Evolutionary conservation across 2,113 vertebrate genomes (phyloP).

Genomic region (Piaya cayana): DNA sequence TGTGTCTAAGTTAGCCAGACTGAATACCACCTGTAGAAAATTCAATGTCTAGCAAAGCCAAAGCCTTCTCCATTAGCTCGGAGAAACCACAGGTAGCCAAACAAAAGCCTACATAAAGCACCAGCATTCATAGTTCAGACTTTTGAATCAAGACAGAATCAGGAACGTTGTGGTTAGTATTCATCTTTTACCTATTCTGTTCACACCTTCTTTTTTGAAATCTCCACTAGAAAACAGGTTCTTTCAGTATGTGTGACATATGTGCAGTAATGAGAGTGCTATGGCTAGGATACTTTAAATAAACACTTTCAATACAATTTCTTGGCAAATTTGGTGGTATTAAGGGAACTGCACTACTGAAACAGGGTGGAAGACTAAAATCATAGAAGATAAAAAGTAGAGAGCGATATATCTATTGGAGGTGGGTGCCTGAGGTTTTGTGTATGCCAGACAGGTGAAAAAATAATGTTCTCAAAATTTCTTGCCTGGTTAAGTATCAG

Average conservation of each 20-base stretch:
- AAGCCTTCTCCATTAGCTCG: neutral
- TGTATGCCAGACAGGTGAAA: neutral
- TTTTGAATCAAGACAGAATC: neutral
- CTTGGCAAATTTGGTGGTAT: neutral
- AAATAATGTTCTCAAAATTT: neutral
- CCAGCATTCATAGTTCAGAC: neutral
- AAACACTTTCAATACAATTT: neutral
- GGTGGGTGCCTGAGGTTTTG: neutral
- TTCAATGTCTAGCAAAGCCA: neutral
- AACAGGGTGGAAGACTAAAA: neutral
- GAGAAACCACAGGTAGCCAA: neutral
- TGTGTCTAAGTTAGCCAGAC: neutral
- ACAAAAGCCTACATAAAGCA: neutral
- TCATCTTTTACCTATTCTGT: neutral
- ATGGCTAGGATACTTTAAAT: neutral
- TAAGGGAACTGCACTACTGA: neutral
- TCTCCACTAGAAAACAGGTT: neutral
- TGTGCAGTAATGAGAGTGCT: neutral
- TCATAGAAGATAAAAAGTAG: neutral
- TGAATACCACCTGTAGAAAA: neutral
- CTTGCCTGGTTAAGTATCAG: neutral
- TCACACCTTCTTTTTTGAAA: constrained; percentile 9
- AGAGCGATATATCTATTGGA: neutral
- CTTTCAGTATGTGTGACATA: neutral
- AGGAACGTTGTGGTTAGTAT: neutral